phyloP scores from a whole-genome alignment of 2,888 invertebrate genomes.

The Apomyelois bistriatella region DNA sequence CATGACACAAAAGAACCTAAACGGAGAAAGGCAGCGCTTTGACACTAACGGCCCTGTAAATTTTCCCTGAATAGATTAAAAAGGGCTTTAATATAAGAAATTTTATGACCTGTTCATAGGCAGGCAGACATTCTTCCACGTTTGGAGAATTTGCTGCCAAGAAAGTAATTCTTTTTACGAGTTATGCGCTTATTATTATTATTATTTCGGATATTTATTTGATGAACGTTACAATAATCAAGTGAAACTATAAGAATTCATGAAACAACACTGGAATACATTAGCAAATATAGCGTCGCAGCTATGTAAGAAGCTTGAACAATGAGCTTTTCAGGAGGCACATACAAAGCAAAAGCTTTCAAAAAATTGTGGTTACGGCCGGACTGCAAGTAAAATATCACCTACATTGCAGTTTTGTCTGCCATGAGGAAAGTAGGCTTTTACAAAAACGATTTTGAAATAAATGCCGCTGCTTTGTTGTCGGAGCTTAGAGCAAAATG shows the following conservation, averaged over 20 bases:
- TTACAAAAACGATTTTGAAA: conserved; percentile 21
- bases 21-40: conserved; percentile 40
- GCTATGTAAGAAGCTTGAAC: conserved; percentile 21
- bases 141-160: conserved; percentile 18
- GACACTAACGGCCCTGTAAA: conserved; percentile 55
- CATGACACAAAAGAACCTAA: conserved; percentile 36
- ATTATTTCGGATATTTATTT: neutral
- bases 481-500: conserved; percentile 13
- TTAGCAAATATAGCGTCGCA: conserved; percentile 7
- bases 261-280: too few species aligned
- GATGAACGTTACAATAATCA: too few species aligned
- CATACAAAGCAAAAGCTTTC: conserved; percentile 30
- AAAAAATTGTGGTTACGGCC: conserved; percentile 28
- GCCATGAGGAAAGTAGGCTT: conserved; percentile 21
- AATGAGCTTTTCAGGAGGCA: conserved; percentile 24
- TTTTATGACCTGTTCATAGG: conserved; percentile 20
- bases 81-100: conserved; percentile 41
- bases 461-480: conserved; percentile 17
- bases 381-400: conserved; percentile 31
- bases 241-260: too few species aligned
- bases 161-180: conserved; percentile 14
- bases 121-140: conserved; percentile 23
- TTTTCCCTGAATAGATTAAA: conserved; percentile 50
- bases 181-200: neutral
- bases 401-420: conserved; percentile 29